Evolutionary conservation across 2,888 invertebrate species (phyloP), one percentile per base, ranked within the genome.

Genomic region (Cheilosia vulpina): DNA sequence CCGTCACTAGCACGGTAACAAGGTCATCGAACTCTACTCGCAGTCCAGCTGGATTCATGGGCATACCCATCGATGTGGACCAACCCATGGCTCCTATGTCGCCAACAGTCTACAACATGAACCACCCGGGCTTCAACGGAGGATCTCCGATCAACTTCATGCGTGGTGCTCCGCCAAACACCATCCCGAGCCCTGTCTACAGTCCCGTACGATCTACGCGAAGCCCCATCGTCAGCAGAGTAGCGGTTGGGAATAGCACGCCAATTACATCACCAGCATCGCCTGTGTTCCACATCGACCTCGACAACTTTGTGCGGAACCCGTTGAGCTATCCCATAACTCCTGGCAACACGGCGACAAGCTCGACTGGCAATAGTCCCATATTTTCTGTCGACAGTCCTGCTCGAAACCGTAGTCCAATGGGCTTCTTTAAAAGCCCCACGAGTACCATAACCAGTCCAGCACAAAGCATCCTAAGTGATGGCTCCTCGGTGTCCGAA

Each of bases 31-130:
- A 31, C 53, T 45, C 66, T 0, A 43, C 27, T 1, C 72, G 76
- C 38, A 77, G 80, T 63, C 76, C 85, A 0, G 81, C 81, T 4
- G 60, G 57, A 2, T 72, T 72, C 27, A 72, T 81, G 68, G 75
- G 81, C 19, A 72, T 72, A 9, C 38, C 85, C 17, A 77, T 85
- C n/a, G 85, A 85, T 63, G 81, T 85, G 6, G 85, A 81, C 21
- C 85, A 81, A 47, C 71, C 80, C 17, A 43, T 72, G 21, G 43
- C 76, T 15, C 71, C 80, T 15, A 85, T 85, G 85, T 85, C 85
- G 11, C 85, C 85, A 27, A 71, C 85, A n/a, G 85, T 85, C 9
- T 85, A 52, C 45, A 85, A 85, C 45, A 81, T 81, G 81, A 85
- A 85, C 27, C 76, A 85, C 21, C 41, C 66, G 1, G 27, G 72